Percentiles rank a stretch among this genome's conserved stretches.
phyloP scores from a whole-genome alignment of 2,888 invertebrate species.

The Nephrotoma appendiculata region DNA sequence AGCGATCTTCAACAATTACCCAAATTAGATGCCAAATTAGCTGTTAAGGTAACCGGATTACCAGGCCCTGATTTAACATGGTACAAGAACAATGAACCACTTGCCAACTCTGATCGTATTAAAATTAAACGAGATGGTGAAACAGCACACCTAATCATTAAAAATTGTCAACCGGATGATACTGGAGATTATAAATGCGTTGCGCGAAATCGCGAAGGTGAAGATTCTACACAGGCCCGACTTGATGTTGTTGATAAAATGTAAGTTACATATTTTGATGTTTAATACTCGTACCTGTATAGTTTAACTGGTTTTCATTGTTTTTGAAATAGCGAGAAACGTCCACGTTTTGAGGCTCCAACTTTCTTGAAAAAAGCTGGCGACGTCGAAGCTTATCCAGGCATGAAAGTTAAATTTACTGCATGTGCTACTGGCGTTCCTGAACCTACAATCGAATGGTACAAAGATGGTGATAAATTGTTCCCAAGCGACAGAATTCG shows the following conservation, averaged over 20 bases:
- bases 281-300: not conserved
- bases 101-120: constrained; percentile 40
- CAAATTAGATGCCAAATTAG: constrained; percentile 67
- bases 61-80: constrained; percentile 75
- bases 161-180: constrained; percentile 50
- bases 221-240: constrained; percentile 56
- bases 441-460: constrained; percentile 80
- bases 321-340: constrained; percentile 43
- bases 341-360: constrained; percentile 66
- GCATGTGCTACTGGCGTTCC: constrained; percentile 79
- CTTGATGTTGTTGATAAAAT: constrained; percentile 70
- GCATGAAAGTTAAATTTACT: constrained; percentile 86
- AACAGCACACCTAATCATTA: constrained; percentile 57
- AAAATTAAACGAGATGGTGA: constrained; percentile 56
- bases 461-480: constrained; percentile 60
- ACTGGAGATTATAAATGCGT: constrained; percentile 62
- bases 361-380: constrained; percentile 80
- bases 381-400: constrained; percentile 72
- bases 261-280: constrained; percentile 37
- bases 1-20: constrained; percentile 47
- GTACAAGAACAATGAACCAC: constrained; percentile 67
- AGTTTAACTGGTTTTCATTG: constrained; percentile 7
- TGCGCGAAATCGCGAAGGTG: constrained; percentile 68
- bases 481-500: constrained; percentile 70
- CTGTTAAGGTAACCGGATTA: constrained; percentile 63